phyloP scores from a whole-genome alignment of 2,888 invertebrate genomes.

The Allolobophora icterica region DNA sequence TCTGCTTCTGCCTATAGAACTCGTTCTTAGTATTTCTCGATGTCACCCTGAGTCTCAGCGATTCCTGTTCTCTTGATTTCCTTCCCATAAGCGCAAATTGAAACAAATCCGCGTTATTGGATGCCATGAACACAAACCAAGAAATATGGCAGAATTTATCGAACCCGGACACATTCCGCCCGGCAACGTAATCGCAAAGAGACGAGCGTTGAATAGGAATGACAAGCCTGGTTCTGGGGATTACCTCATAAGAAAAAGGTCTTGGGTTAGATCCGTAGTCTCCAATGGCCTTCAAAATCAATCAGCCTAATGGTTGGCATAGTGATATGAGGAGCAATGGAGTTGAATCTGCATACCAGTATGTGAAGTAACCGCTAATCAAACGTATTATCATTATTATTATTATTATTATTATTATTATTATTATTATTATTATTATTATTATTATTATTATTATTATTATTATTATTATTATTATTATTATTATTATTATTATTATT shows the following conservation, averaged over 20 bases:
- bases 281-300: neutral
- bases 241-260: conserved; percentile 17
- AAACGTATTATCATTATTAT: no score
- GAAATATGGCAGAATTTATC: conserved; percentile 11
- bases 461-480: no score
- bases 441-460: no score
- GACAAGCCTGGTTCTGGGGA: neutral
- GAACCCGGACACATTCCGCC: neutral
- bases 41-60: neutral
- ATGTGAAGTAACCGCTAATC: no score
- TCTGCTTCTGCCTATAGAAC: neutral
- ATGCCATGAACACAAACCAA: neutral
- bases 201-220: neutral
- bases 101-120: neutral
- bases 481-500: no score
- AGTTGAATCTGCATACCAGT: neutral
- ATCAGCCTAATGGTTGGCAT: neutral
- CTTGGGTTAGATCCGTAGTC: neutral
- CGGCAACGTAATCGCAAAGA: neutral
- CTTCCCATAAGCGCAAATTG: neutral
- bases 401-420: no score
- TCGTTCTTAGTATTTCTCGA: neutral
- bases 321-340: neutral
- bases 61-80: neutral
- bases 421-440: no score